Base-by-base conservation (phyloP, 2,888 invertebrate genomes). In the Amiota mariae region DNA sequence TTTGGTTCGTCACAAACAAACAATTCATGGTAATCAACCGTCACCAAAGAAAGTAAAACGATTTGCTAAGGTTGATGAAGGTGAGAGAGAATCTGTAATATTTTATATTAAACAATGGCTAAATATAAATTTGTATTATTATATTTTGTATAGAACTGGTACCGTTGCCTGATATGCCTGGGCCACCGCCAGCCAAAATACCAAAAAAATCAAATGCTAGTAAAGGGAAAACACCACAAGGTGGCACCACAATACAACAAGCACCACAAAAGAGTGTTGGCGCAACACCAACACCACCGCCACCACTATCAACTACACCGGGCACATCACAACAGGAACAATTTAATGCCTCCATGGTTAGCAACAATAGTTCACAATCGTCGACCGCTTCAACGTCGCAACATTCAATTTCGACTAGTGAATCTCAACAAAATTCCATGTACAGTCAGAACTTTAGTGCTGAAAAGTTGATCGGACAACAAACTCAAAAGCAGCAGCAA, bases 1-100 rank as follows among this genome's bases (percentile, higher is more conserved):
- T 84, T 83, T 90, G 75, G 89, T 89, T 71, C 88, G 90, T 49
- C 90, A 90, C 80, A 90, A 90, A 80, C 89, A 89, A 78, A 85
- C 88, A 0, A 87, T 88, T 70, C 90, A 90, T 75, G 89, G 88
- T 15, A 89, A 89, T 77, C 87, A 88, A 76, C 88, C 89, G 68
- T 87, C 87, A 49, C 87, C 87, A 47, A 89, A 88, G 71, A 90
- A 89, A 78, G 85, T 87, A 24, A 89, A 85, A 75, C 87, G 89
- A 73, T 88, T 89, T 76, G 84, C 88, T 72, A 89, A 89, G 80
- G 83, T 80, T 46, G 90, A 89, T 71, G 89, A 90, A 78, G 90
- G 90, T 89, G 9, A 2, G 0, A 46, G 8, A 8, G 1, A 2
- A 48, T 15, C 12, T 24, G 20, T 9, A 51, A 48, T 4, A 18